Conservation (phyloP, 2,888 invertebrate species). For the Cantharis nigra region DNA sequence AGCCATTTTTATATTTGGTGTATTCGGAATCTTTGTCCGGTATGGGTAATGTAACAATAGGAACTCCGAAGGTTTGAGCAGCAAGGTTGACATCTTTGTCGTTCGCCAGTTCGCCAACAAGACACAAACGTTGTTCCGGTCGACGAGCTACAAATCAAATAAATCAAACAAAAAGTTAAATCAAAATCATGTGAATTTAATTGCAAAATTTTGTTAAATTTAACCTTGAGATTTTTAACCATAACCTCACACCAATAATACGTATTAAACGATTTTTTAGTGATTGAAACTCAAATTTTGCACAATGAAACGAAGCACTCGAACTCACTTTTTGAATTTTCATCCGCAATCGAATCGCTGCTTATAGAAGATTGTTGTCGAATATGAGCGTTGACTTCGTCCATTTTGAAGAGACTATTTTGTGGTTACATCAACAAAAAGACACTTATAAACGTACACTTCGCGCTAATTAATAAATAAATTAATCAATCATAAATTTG, state of each 20-base stretch:
- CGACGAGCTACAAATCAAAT: conserved; percentile 48
- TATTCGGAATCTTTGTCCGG: conserved; percentile 65
- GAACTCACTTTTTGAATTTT: conserved; percentile 49
- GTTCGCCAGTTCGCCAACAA: conserved; percentile 63
- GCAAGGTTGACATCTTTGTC: conserved; percentile 61
- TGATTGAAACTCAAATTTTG: not conserved
- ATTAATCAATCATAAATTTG: conserved; percentile 28
- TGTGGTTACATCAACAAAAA: conserved; percentile 37
- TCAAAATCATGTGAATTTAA: conserved; percentile 16
- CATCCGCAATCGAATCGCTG: conserved; percentile 54
- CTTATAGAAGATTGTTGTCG: conserved; percentile 53
- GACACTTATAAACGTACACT: conserved; percentile 19
- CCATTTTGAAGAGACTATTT: conserved; percentile 52
- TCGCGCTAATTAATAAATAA: not conserved
- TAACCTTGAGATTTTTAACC: conserved; percentile 32
- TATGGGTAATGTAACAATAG: conserved; percentile 60
- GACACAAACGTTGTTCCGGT: conserved; percentile 64
- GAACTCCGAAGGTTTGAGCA: conserved; percentile 66
- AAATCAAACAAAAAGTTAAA: conserved; percentile 9
- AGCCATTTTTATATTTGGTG: conserved; percentile 62
- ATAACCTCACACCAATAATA: conserved; percentile 33
- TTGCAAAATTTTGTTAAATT: conserved; percentile 16
- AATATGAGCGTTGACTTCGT: conserved; percentile 53
- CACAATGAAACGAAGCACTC: conserved; percentile 31
- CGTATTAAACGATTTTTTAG: conserved; percentile 5